Base-by-base conservation (phyloP, 1,140 invertebrate genomes). In the Calliphora vicina region DNA sequence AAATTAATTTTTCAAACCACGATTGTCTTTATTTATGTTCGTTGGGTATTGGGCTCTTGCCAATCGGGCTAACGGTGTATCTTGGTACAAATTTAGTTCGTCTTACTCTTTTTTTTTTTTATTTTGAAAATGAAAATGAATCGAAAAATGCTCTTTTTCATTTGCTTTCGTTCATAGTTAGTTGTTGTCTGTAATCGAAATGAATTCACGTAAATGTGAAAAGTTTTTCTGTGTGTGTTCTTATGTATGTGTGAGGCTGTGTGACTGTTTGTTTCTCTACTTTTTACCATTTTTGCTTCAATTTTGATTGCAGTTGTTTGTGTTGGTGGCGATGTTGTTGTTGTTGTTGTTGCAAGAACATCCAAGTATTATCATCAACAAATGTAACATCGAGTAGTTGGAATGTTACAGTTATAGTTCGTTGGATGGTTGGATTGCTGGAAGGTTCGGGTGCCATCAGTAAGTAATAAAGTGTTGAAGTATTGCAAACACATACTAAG, bases 121-220 rank as follows among this genome's bases (percentile, higher is more conserved):
- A 50, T 67, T 67, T 67, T 67, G 61, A n/a, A 25, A 57, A 67
- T 67, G 35, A 43, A 45, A 78, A 43, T 43, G 74, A 78, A 78
- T 78, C 42, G 74, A 43, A 78, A 78, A 78, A 78, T 78, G 42
- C 74, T 78, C 42, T 43, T 78, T 78, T 45, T 43, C 35, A 78
- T 45, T 78, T 78, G 61, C 8, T 67, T 67, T 12, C 23, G 61
- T 35, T 35, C 5, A 35, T 35, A 67, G 61, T 67, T 35, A 67
- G 61, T 67, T 23, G 61, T 67, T 67, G 61, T 67, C 61, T 67
- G 61, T 67, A 78, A 78, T 78, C 74, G 74, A 43, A 78, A 78
- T 78, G 35, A 78, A 78, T 78, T 78, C 74, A 78, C 74, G 74
- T 78, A 78, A 78, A 78, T 78, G 74, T 78, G 74, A 78, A 78